A percentile compares a stretch with the other conserved stretches of the same genome.
Evolutionary conservation across 2,113 vertebrate species (phyloP).

Genomic region (Semnornis frantzii): DNA sequence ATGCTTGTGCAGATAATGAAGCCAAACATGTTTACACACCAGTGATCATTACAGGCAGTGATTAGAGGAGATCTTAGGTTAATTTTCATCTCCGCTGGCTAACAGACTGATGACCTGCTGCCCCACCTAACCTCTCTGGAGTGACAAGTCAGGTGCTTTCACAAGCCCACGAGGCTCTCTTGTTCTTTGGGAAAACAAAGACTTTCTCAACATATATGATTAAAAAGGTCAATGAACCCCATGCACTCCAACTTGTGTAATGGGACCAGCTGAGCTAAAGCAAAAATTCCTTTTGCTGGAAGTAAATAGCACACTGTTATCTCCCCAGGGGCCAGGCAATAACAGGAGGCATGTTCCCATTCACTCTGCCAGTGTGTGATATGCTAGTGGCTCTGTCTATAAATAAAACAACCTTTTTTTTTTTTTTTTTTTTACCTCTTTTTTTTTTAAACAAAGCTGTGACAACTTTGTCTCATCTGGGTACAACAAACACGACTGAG

Average conservation of each 20-base stretch:
- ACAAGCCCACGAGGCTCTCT: not conserved
- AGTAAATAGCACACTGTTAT: slow-evolving; percentile 62
- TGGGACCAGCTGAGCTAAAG: slow-evolving; percentile 41
- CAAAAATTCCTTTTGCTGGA: slow-evolving; percentile 52
- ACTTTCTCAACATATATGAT: slow-evolving; percentile 25
- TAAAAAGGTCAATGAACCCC: slow-evolving; percentile 47
- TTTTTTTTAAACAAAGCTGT: not conserved
- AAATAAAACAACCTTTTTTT: slow-evolving; percentile 18
- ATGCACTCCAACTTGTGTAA: slow-evolving; percentile 8
- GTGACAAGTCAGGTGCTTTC: slow-evolving; percentile 56
- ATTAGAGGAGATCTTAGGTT: slow-evolving; percentile 57
- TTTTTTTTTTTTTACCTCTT: not conserved
- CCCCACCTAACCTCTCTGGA: slow-evolving; percentile 30
- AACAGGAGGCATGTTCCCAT: slow-evolving; percentile 55
- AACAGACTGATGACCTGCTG: slow-evolving; percentile 58
- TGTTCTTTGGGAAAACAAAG: slow-evolving; percentile 26
- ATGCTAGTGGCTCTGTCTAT: slow-evolving; percentile 27
- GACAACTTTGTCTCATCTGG: slow-evolving; percentile 52
- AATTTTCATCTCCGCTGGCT: slow-evolving; percentile 66
- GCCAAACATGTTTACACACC: slow-evolving; percentile 13
- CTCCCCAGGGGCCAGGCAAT: slow-evolving; percentile 53
- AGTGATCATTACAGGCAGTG: slow-evolving; percentile 34
- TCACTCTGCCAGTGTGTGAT: slow-evolving; percentile 37
- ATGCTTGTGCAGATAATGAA: slow-evolving; percentile 49
- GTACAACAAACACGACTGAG: slow-evolving; percentile 12